Percentiles rank a stretch among this genome's conserved stretches.
phyloP scores from a whole-genome alignment of 2,888 invertebrate genomes.

The Tetropium fuscum region DNA sequence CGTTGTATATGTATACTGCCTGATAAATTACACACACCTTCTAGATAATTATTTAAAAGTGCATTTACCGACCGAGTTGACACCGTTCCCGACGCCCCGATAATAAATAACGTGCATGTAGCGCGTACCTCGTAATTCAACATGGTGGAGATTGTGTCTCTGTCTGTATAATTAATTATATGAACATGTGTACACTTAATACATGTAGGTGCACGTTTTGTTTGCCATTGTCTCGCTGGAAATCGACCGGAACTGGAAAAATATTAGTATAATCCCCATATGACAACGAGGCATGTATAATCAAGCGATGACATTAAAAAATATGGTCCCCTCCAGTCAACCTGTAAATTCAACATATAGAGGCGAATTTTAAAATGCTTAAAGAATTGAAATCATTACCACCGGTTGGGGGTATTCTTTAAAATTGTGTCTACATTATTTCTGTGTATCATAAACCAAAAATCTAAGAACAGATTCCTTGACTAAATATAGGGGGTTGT shows the following conservation, averaged over 20 bases:
- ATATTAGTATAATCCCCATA: not conserved
- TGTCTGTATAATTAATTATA: conserved; percentile 25
- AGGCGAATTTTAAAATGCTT: too few relatives aligned
- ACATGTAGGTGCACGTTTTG: conserved; percentile 22
- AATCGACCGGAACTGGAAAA: not conserved
- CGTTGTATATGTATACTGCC: conserved; percentile 7
- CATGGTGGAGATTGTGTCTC: conserved; percentile 27
- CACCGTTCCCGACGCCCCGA: conserved; percentile 28
- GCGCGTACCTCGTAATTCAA: conserved; percentile 25
- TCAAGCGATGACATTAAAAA: too few relatives aligned
- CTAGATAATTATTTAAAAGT: conserved; percentile 32
- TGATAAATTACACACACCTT: conserved; percentile 31
- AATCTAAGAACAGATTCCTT: too few relatives aligned
- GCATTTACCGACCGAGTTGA: conserved; percentile 32
- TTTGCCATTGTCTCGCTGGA: conserved; percentile 10
- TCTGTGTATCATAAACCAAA: too few relatives aligned
- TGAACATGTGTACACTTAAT: conserved; percentile 22
- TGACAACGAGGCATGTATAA: too few relatives aligned
- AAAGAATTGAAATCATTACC: too few relatives aligned
- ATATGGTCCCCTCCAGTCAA: too few relatives aligned
- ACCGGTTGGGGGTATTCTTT: too few relatives aligned
- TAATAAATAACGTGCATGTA: conserved; percentile 30
- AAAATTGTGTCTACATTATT: too few relatives aligned
- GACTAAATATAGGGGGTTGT: too few relatives aligned
- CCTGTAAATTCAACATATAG: too few relatives aligned